Conservation (phyloP, 2,888 invertebrate genomes). For the Ophonus ardosiacus region DNA sequence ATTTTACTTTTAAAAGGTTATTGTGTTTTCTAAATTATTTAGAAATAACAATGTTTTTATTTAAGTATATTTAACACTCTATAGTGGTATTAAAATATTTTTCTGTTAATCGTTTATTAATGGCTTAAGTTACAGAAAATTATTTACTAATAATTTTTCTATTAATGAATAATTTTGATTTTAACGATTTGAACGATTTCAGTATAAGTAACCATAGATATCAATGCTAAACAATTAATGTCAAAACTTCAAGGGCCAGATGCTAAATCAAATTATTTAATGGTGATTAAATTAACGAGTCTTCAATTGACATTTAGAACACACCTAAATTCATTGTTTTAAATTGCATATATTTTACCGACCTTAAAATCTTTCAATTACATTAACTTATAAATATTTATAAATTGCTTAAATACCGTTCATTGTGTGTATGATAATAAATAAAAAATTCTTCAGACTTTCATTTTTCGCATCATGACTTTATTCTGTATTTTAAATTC, state of each 20-base stretch:
- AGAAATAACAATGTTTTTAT: neutral
- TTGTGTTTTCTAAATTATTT: neutral
- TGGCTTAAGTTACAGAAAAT: no score
- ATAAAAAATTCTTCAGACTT: neutral
- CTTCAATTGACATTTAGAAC: constrained; percentile 25
- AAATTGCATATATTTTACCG: constrained; percentile 43
- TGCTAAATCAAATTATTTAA: neutral
- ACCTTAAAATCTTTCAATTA: constrained; percentile 35
- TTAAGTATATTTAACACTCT: neutral
- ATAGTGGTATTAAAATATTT: no score
- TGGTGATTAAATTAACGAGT: neutral
- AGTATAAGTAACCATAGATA: no score
- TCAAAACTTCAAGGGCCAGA: no score
- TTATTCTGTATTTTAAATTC: no score
- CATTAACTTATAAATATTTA: constrained; percentile 29
- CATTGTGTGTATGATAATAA: constrained; percentile 2
- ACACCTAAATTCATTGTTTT: constrained; percentile 46
- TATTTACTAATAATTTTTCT: no score
- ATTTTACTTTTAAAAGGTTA: neutral
- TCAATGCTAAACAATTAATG: no score
- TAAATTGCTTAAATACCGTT: constrained; percentile 33
- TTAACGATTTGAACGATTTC: no score
- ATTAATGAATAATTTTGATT: no score
- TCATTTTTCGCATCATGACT: neutral
- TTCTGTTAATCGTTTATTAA: no score